Conservation (phyloP, 2,797 vertebrate genomes). For the Centropyge bicolor region DNA sequence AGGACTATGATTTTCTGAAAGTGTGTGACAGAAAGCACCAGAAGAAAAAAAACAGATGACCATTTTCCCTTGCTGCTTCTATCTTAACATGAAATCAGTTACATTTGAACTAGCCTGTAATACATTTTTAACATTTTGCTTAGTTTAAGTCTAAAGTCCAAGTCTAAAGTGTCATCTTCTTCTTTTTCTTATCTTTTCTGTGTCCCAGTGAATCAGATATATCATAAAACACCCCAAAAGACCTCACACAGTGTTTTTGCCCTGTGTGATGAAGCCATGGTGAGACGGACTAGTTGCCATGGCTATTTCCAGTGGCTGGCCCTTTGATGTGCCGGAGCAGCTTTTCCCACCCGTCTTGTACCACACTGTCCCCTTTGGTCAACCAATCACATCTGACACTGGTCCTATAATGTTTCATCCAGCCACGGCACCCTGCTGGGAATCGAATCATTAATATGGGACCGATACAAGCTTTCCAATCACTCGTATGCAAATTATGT, state of each 20-base stretch:
- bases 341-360: constrained; percentile 24
- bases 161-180: background rate
- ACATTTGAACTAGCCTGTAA: background rate
- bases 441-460: background rate
- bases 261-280: constrained; percentile 49
- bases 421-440: background rate
- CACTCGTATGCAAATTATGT: background rate
- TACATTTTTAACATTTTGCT: too few relatives aligned
- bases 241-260: constrained; percentile 37
- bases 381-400: constrained; percentile 18
- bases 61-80: background rate
- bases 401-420: background rate
- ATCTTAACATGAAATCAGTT: background rate
- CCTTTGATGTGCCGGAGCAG: constrained; percentile 65
- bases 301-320: constrained; percentile 42
- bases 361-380: constrained; percentile 8
- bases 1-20: background rate
- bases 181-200: constrained; percentile 1
- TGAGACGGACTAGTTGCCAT: constrained; percentile 66
- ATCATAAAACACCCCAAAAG: constrained; percentile 43
- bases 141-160: too few relatives aligned
- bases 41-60: background rate
- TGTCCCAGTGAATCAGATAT: constrained; percentile 28
- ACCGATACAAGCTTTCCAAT: background rate
- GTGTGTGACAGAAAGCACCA: background rate